phyloP scores from a whole-genome alignment of 2,888 invertebrate species.

The Phorcus lineatus region DNA sequence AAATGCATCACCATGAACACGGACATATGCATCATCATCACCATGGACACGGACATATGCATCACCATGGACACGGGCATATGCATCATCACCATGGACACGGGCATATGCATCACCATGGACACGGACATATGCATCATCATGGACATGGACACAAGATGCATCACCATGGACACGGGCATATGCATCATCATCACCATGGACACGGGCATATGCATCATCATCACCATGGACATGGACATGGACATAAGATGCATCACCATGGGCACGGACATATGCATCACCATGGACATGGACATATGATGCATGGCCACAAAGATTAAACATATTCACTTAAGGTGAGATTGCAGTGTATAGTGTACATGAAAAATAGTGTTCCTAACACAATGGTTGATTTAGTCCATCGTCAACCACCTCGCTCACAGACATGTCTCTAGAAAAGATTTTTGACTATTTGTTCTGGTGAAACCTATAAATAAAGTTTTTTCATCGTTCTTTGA shows the following conservation, averaged over 20 bases:
- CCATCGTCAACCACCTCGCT: too few relatives aligned
- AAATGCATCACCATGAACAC: background rate
- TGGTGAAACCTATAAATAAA: too few relatives aligned
- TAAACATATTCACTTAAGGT: too few relatives aligned
- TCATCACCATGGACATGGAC: background rate
- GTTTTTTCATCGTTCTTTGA: too few relatives aligned
- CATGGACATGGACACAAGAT: background rate
- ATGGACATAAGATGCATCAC: background rate
- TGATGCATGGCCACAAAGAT: too few relatives aligned
- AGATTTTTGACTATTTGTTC: too few relatives aligned
- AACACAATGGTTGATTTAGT: too few relatives aligned
- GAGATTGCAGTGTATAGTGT: too few relatives aligned
- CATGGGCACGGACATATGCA: background rate
- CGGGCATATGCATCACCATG: background rate
- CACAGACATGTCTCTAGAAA: too few relatives aligned
- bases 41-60: background rate
- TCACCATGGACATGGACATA: background rate
- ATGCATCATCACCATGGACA: background rate
- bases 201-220: background rate
- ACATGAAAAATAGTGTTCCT: too few relatives aligned
- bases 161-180: background rate
- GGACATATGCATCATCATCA: background rate
- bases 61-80: background rate
- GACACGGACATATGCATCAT: background rate
- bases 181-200: background rate